Base-by-base conservation (phyloP, 2,888 invertebrate species). In the Pasiphila rectangulata region DNA sequence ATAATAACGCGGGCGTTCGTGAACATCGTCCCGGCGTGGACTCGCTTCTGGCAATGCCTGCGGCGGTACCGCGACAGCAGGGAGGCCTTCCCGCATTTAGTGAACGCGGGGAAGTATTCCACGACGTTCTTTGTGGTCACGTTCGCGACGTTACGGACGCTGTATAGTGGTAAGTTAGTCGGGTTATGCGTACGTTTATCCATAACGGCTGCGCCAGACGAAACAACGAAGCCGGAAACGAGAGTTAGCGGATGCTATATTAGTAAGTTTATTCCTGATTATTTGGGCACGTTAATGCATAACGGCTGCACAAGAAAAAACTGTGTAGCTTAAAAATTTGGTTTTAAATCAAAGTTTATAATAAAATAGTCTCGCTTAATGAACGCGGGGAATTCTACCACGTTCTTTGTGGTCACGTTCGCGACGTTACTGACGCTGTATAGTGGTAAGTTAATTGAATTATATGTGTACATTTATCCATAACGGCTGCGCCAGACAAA, bases 61-160 rank as follows among this genome's bases (percentile, higher is more conserved):
- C 91, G 99, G 0, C 94, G 99, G 53, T 99, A 98, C 83, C 90
- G 96, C 0, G 99, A 99, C 83, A 96, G 97, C 0, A 92, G 93
- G 58, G 97, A 98, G 72, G 95, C 95, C 0, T 97, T 97, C 86
- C 98, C 98, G 0, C 99, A 99, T 90, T 90, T 99, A 42, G 96
- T 95, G 1, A 99, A 99, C 84, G 99, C 99, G 1, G 97, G 96
- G 44, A 99, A 99, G 87, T 99, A 99, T 79, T 95, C 98, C 0
- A 98, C 98, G 0, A 97, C 98, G 0, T 99, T 99, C 88, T 93
- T 98, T 57, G 98, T 98, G 2, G 96, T 98, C 5, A 90, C 96
- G 20, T 96, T 98, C 69, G 90, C 93, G 2, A 94, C 95, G 0
- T 80, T 97, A 2, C 90, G 93, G 65, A 88, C 89, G 34, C 82